Evolutionary conservation across 1,140 invertebrate genomes (phyloP), one percentile per base, ranked within the genome.

Genomic region (Oncopeltus fasciatus): DNA sequence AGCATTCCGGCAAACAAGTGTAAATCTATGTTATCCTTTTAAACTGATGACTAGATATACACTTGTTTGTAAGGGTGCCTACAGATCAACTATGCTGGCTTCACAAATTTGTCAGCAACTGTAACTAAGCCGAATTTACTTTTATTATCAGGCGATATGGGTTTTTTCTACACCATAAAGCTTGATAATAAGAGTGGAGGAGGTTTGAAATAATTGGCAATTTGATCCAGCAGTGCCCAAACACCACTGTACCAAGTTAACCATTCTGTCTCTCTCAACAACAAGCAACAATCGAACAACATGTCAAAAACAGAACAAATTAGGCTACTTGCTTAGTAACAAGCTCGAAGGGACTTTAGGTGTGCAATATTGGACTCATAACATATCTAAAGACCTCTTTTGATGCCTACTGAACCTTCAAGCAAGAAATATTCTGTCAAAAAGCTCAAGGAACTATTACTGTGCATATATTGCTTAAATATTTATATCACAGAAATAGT

Each of bases 401-500:
- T 26, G 21, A 24, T 8, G 24, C 20, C 21, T 24, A 27, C 20
- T 4, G 31, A 53, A n/a, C n/a, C n/a, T n/a, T n/a, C n/a, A n/a
- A n/a, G n/a, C 43, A 44, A 3, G 11, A 44, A 2, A 11, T 44
- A 20, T 24, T 20, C 49, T 53, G 49, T 2, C 1, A 2, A n/a
- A 14, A 65, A 67, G 59, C 72, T 67, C 65, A 72, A 75, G 76
- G 74, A 75, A 78, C 76, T 78, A 65, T 70, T 72, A 72, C 68
- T 70, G 76, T 78, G 77, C 62, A 65, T 77, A 74, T 72, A 49
- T 60, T 60, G 60, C 57, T 9, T 64, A 38, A 5, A 44, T 66
- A 62, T 56, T 69, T 72, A 75, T 78, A 80, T 80, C 79, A 80
- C 78, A 80, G 77, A 74, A 70, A 69, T 75, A 77, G 78, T 79